Conservation (phyloP, 2,113 vertebrate species). For the Trematocara marginatum region DNA sequence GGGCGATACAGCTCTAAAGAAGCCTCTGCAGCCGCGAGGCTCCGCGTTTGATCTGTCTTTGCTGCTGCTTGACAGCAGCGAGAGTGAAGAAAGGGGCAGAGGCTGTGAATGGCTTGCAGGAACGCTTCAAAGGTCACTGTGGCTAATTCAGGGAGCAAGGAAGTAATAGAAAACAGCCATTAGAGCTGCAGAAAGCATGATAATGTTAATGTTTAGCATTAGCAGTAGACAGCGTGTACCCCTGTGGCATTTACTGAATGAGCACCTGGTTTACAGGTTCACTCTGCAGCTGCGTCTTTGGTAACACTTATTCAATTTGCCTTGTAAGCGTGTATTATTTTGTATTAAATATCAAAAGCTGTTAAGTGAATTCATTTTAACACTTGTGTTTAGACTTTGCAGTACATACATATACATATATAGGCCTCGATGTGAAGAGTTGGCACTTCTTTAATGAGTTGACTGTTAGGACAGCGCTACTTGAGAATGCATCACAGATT, state of each 20-base stretch:
- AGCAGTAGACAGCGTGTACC: slow-evolving; percentile 14
- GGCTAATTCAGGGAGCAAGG: slow-evolving; percentile 42
- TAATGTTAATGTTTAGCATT: slow-evolving; percentile 35
- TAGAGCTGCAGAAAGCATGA: slow-evolving; percentile 26
- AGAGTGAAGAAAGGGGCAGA: slow-evolving; percentile 3
- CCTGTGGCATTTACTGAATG: neutral
- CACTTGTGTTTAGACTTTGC: neutral
- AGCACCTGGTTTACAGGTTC: neutral
- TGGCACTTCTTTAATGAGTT: slow-evolving; percentile 1
- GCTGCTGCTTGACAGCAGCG: neutral
- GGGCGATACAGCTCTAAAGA: neutral
- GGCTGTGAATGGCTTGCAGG: slow-evolving; percentile 2
- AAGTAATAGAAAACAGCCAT: slow-evolving; percentile 43
- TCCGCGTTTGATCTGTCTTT: slow-evolving; percentile 22
- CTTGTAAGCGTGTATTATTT: neutral
- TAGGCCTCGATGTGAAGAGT: neutral
- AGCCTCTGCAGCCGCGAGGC: neutral
- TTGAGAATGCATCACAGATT: slow-evolving; percentile 32
- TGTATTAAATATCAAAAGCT: neutral
- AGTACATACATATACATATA: neutral
- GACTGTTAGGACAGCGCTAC: slow-evolving; percentile 11
- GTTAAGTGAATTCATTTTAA: neutral
- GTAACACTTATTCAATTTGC: slow-evolving; percentile 8
- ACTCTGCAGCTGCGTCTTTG: neutral
- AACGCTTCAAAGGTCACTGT: slow-evolving; percentile 39